Conservation (phyloP, 2,797 vertebrate species). For the Dryobates pubescens region DNA sequence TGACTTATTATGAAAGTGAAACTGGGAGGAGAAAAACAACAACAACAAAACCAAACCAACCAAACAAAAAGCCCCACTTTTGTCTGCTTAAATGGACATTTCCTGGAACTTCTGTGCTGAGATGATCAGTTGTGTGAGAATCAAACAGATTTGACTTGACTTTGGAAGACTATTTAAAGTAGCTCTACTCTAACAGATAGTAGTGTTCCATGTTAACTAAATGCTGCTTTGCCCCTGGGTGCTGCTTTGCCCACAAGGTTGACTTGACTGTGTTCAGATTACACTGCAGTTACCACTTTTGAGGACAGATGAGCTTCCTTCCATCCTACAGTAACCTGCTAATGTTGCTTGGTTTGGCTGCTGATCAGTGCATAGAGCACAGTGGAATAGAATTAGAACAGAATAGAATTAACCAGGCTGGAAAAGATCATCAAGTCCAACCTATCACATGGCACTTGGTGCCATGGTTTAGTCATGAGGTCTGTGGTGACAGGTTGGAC, state of each 20-base stretch:
- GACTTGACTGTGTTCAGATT: not conserved
- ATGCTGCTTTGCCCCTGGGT: not conserved
- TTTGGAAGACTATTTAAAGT: not conserved
- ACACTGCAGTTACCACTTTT: not conserved
- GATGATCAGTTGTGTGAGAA: not conserved
- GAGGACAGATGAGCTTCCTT: not conserved
- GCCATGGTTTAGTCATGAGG: too few relatives aligned
- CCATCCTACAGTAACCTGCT: not conserved
- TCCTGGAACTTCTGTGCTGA: not conserved
- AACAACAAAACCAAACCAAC: too few relatives aligned
- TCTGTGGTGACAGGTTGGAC: too few relatives aligned
- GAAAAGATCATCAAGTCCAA: too few relatives aligned
- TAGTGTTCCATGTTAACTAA: not conserved
- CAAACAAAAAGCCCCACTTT: not conserved
- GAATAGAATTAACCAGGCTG: too few relatives aligned
- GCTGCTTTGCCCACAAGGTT: not conserved
- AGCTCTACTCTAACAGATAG: not conserved
- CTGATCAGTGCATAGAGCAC: not conserved
- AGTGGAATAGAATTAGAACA: too few relatives aligned
- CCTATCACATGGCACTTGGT: too few relatives aligned
- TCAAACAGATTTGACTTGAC: not conserved
- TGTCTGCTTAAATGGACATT: not conserved
- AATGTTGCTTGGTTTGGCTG: not conserved
- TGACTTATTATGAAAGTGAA: not conserved
- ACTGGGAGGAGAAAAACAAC: too few relatives aligned